Evolutionary conservation across 2,797 vertebrate species (phyloP), one percentile per base, ranked within the genome.

Genomic region (Phaenicophaeus curvirostris): DNA sequence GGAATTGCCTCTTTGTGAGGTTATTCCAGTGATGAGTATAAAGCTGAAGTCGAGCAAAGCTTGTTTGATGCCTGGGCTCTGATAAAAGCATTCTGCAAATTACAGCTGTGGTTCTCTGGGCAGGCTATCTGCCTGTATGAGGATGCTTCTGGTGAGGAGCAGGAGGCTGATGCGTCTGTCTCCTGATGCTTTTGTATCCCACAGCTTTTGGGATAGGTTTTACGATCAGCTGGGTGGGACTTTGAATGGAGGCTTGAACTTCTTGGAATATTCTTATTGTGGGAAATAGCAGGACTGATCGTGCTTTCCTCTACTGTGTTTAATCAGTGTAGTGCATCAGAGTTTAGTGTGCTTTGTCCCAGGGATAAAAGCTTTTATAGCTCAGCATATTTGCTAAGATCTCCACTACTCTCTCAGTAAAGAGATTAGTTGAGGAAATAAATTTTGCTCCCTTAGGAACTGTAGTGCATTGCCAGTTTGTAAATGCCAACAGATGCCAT

Each of bases 401-500:
- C 67, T 83, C 66, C 51, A 8, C 39, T 48, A 5, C 73, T 72
- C 37, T 65, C 67, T 73, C 55, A 25, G 51, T 51, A 69, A 85
- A 31, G 77, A 87, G 55, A 73, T 91, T 66, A 81, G 83, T 48
- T 75, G 79, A 86, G 51, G 80, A 93, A 95, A 27, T 84, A 94
- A 86, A 83, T 94, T 88, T 88, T 90, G 28, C 74, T 91, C 80
- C 71, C 59, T 68, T 30, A 67, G 80, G 83, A 96, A 5, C 30
- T 27, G 69, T 57, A 30, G 11, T 86, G 74, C 5, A 1, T 33
- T 82, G 71, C 51, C 33, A 73, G 63, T 90, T 82, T 90, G 55
- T 76, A 91, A 85, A 82, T 62, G 78, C 37, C 46, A 46, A 55
- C 30, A 84, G 79, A 90, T 83, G 62, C 55, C 76, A 66, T 79